Evolutionary conservation across 2,888 invertebrate genomes (phyloP).

Genomic region (Pterobdella sp.): DNA sequence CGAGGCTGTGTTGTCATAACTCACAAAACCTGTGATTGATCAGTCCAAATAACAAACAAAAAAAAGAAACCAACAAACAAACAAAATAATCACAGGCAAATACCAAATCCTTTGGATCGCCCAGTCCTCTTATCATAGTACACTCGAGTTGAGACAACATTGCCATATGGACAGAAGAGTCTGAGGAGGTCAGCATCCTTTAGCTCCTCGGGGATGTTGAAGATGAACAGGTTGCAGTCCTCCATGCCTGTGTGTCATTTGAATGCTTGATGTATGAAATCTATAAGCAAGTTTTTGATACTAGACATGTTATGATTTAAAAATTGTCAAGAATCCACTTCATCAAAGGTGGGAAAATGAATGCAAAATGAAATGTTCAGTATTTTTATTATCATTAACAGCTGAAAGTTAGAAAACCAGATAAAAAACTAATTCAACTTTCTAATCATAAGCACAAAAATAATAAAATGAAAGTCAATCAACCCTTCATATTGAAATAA

Average conservation of each 20-base stretch:
- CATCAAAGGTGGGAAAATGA: no score
- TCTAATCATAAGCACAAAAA: no score
- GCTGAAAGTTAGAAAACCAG: background rate
- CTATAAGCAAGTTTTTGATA: no score
- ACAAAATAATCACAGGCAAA: background rate
- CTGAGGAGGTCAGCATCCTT: constrained; percentile 27
- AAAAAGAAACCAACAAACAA: background rate
- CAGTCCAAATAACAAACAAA: background rate
- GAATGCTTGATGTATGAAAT: background rate
- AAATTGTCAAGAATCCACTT: no score
- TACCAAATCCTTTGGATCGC: constrained; percentile 29
- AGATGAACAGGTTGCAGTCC: constrained; percentile 30
- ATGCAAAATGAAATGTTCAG: no score
- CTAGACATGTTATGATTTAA: no score
- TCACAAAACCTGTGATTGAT: constrained; percentile 26
- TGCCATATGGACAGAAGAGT: constrained; percentile 29
- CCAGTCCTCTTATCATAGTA: constrained; percentile 29
- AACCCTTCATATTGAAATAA: no score
- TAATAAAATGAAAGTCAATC: no score
- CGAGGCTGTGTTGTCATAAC: constrained; percentile 28
- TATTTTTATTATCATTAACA: no score
- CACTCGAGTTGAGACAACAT: constrained; percentile 27
- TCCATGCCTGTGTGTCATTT: constrained; percentile 16
- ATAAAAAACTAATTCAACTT: background rate
- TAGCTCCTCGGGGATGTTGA: constrained; percentile 28